Evolutionary conservation across 2,113 vertebrate species (phyloP).

Genomic region (Eidolon helvum): DNA sequence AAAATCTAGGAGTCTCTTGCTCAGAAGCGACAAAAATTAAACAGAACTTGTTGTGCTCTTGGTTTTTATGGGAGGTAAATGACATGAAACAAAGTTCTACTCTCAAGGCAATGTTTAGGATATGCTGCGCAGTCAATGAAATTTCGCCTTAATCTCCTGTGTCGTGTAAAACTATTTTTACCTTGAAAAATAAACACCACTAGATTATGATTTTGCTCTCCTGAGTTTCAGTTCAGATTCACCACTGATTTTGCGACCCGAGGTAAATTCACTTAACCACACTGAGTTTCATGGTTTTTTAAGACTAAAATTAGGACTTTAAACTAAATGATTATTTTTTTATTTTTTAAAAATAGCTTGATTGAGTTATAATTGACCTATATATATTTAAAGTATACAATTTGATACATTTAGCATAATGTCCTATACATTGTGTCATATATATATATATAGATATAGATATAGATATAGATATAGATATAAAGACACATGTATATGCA

Average conservation of each 20-base stretch:
- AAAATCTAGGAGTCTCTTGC: background rate
- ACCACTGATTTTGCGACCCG: background rate
- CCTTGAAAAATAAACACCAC: slow-evolving; percentile 9
- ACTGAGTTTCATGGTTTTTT: slow-evolving; percentile 10
- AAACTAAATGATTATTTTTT: background rate
- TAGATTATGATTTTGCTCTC: background rate
- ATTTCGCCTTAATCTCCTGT: background rate
- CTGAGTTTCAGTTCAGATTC: slow-evolving; percentile 11
- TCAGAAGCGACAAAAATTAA: slow-evolving; percentile 24
- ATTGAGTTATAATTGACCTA: too few relatives aligned
- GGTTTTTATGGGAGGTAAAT: background rate
- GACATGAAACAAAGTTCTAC: background rate
- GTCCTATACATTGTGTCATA: too few relatives aligned
- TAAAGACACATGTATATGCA: too few relatives aligned
- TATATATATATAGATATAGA: too few relatives aligned
- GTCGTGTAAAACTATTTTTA: background rate
- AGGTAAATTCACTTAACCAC: background rate
- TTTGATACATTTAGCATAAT: too few relatives aligned
- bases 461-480: too few relatives aligned
- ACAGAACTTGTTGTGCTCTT: background rate
- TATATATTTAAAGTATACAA: too few relatives aligned
- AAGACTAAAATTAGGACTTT: slow-evolving; percentile 29
- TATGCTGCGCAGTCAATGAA: background rate
- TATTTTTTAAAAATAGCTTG: too few relatives aligned
- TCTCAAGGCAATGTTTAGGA: background rate